Conservation (phyloP, 2,113 vertebrate genomes). For the Toxotes chatareus region DNA sequence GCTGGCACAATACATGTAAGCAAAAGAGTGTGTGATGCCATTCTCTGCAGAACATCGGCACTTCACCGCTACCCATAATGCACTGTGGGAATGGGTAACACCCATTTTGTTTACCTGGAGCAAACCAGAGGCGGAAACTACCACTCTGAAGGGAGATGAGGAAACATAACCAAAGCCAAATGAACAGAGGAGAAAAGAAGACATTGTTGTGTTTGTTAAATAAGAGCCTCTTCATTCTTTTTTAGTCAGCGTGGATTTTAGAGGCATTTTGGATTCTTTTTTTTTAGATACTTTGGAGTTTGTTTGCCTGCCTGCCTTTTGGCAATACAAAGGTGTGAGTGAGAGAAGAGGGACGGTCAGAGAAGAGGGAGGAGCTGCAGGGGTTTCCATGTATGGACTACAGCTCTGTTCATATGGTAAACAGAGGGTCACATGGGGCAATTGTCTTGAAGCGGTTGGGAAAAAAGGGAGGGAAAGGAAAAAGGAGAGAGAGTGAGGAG, state of each 20-base stretch:
- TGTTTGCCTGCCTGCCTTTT: conserved; percentile 6
- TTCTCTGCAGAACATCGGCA: neutral
- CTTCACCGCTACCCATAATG: conserved; percentile 72
- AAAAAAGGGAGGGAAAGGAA: conserved; percentile 63
- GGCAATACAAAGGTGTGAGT: conserved; percentile 60
- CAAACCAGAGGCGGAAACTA: conserved; percentile 35
- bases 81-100: conserved; percentile 70
- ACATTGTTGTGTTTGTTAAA: neutral
- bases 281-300: neutral
- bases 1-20: conserved; percentile 12
- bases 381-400: conserved; percentile 43
- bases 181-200: neutral
- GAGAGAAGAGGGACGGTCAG: conserved; percentile 39
- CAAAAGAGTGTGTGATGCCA: neutral
- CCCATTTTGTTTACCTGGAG: conserved; percentile 66
- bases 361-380: conserved; percentile 63
- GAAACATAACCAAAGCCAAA: neutral
- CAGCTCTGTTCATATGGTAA: conserved; percentile 70
- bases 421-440: conserved; percentile 74
- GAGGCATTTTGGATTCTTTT: neutral
- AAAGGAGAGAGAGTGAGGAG: conserved; percentile 43
- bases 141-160: conserved; percentile 17
- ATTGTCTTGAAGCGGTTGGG: conserved; percentile 43
- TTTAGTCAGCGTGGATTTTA: neutral
- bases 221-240: neutral